phyloP scores from a whole-genome alignment of 2,113 vertebrate species.

The Catagonus wagneri region DNA sequence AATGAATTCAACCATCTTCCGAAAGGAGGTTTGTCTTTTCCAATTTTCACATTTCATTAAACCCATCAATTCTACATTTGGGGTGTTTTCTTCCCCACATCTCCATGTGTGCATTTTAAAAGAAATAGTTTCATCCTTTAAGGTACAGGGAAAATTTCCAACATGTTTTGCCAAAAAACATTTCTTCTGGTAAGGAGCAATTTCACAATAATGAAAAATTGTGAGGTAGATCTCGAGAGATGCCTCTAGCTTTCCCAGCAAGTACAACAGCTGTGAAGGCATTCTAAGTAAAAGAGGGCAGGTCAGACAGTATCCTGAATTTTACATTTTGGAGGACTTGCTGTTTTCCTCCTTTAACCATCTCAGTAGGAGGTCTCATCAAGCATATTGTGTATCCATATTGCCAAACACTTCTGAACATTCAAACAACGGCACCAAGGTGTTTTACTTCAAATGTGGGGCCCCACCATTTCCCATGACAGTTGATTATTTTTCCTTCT shows the following conservation, averaged over 20 bases:
- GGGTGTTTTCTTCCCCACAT: slow-evolving; percentile 21
- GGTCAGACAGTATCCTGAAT: slow-evolving; percentile 5
- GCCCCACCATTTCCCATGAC: not conserved
- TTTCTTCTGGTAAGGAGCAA: not conserved
- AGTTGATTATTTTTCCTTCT: not conserved
- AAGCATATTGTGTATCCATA: not conserved
- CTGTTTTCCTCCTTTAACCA: not conserved
- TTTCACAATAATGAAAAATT: not conserved
- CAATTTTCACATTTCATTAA: slow-evolving; percentile 45
- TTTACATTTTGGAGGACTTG: slow-evolving; percentile 10
- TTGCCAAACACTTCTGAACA: slow-evolving; percentile 35
- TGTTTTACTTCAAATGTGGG: not conserved
- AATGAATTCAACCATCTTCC: slow-evolving; percentile 26
- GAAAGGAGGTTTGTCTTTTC: not conserved
- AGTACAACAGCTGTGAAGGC: not conserved
- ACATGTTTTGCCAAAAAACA: slow-evolving; percentile 34
- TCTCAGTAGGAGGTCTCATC: slow-evolving; percentile 10
- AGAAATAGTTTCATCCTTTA: slow-evolving; percentile 37
- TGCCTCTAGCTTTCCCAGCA: not conserved
- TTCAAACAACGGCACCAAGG: not conserved
- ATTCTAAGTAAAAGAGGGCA: not conserved
- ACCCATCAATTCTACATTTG: not conserved
- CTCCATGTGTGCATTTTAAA: not conserved
- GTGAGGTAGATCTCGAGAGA: not conserved
- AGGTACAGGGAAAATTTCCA: slow-evolving; percentile 43